phyloP scores from a whole-genome alignment of 2,113 vertebrate genomes.

The Tragelaphus imberbis region DNA sequence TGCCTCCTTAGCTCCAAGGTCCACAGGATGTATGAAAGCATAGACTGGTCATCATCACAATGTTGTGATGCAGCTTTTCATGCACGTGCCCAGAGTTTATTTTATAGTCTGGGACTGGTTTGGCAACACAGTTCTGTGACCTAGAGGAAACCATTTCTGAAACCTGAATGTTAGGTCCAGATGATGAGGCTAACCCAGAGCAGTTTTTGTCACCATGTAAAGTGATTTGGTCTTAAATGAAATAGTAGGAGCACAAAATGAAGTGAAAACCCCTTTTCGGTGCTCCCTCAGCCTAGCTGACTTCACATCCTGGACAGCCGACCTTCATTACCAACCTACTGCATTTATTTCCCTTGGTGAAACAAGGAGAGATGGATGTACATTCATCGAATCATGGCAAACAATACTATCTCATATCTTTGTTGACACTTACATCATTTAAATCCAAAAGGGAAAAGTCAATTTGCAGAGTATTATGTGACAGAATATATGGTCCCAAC shows the following conservation, averaged over 20 bases:
- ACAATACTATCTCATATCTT: neutral
- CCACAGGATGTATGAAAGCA: neutral
- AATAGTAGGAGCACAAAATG: neutral
- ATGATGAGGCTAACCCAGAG: neutral
- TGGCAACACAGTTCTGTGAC: neutral
- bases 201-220: neutral
- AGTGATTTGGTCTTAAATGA: neutral
- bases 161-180: neutral
- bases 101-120: neutral
- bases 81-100: neutral
- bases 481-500: neutral
- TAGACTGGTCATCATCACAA: neutral
- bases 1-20: neutral
- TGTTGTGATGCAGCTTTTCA: neutral
- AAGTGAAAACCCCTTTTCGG: neutral
- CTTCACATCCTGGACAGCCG: neutral
- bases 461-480: neutral
- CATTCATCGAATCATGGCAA: neutral
- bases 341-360: neutral
- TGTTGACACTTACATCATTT: neutral
- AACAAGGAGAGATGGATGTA: neutral
- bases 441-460: neutral
- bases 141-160: neutral
- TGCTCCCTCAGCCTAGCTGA: neutral
- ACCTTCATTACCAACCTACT: neutral